Evolutionary conservation across 2,113 vertebrate genomes (phyloP), one percentile per base, ranked within the genome.

Genomic region (Chaenocephalus aceratus): DNA sequence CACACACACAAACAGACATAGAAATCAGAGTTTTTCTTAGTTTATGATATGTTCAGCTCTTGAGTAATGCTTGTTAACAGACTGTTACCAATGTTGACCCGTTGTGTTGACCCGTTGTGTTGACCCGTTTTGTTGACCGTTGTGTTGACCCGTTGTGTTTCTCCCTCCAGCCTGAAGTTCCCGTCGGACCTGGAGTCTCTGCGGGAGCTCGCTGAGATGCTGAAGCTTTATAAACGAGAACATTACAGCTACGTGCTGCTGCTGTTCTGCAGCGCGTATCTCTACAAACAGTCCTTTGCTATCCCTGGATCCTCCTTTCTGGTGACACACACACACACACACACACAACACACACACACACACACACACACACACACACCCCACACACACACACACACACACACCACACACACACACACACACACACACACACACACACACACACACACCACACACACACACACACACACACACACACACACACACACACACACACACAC

Each of bases 241-340:
- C 96, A 99, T 81, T 91, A 96, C 6, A 77, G 93, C 77, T 97
- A 97, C 10, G 96, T 99, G 26, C 91, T 98, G 83, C 87, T 97
- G 74, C 96, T 99, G 14, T 99, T 97, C 95, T 98, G 96, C 70
- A 96, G 96, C 10, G 97, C 98, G 7, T 99, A 99, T 91, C 96
- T 99, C 44, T 99, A 99, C 91, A 99, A 99, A 59, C 98, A 99
- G 94, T 96, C 95, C 79, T 99, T 99, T 75, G 98, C 97, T 89
- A 99, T 99, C 60, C 98, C 98, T 0, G 98, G 98, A 48, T 99
- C 98, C 78, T 96, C 97, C 79, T 96, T 99, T 46, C 94, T 99
- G 97, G 98, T 98, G 86, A 93, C 84, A 65, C 36, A 8, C 5
- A 34, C 61, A 30, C 30, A 30, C 30, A 30, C 30, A 30, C 30